Conservation (phyloP, 1,140 invertebrate genomes). For the Agrilus planipennis region DNA sequence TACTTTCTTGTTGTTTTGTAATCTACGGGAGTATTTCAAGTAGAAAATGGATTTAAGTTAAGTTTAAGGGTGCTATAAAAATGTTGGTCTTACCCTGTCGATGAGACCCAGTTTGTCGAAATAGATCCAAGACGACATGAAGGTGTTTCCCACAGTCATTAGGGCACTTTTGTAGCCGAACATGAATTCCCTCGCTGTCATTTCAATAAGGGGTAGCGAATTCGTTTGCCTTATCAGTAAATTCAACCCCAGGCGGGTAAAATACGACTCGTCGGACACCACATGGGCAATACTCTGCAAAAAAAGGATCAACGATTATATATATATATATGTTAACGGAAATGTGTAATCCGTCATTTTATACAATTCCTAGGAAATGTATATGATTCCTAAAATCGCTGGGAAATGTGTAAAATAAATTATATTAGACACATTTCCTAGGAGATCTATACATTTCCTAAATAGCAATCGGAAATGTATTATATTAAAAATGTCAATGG, state of each 20-base stretch:
- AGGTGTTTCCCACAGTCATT: conserved; percentile 61
- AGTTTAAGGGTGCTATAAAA: neutral
- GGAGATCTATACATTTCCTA: too few species aligned
- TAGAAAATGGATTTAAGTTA: neutral
- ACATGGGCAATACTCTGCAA: conserved; percentile 69
- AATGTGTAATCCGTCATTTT: too few species aligned
- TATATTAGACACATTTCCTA: too few species aligned
- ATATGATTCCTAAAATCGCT: too few species aligned
- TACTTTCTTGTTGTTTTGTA: too few species aligned
- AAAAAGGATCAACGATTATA: too few species aligned
- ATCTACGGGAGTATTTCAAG: too few species aligned
- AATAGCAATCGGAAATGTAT: too few species aligned
- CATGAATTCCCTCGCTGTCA: conserved; percentile 76
- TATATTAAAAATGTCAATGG: too few species aligned
- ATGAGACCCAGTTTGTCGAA: conserved; percentile 73
- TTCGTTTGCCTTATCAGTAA: conserved; percentile 52
- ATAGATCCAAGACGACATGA: conserved; percentile 66
- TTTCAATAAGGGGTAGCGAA: conserved; percentile 52
- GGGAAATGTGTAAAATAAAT: too few species aligned
- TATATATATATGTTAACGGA: too few species aligned
- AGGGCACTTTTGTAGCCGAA: conserved; percentile 63
- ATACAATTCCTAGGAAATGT: too few species aligned
- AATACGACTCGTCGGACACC: conserved; percentile 45
- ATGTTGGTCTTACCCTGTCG: conserved; percentile 51
- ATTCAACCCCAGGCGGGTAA: conserved; percentile 55